Conservation (phyloP, 2,888 invertebrate species). For the Trachelus troglodyta region DNA sequence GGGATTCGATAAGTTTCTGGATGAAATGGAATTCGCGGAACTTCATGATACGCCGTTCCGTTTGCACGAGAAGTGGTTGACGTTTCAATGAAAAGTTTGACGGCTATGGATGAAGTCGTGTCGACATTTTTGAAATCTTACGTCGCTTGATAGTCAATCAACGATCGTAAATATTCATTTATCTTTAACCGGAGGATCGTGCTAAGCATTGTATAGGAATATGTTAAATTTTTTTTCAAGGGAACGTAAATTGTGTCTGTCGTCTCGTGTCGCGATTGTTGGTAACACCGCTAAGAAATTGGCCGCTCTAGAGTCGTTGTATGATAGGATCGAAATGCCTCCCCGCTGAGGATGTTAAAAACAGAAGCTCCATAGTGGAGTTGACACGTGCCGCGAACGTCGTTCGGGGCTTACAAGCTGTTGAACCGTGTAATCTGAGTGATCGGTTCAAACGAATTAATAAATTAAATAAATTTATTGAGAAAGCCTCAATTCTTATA, state of each 20-base stretch:
- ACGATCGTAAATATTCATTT: not conserved
- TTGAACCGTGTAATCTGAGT: slow-evolving; percentile 55
- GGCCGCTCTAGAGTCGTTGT: slow-evolving; percentile 29
- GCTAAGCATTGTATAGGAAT: too few species aligned
- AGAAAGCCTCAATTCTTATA: not conserved
- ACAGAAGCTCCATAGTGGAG: slow-evolving; percentile 52
- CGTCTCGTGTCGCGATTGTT: not conserved
- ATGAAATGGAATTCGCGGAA: not conserved
- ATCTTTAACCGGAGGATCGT: too few species aligned
- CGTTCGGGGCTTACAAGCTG: slow-evolving; percentile 57
- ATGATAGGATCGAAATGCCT: slow-evolving; percentile 38
- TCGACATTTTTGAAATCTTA: not conserved
- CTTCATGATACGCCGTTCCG: not conserved
- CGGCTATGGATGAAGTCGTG: not conserved
- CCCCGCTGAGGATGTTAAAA: slow-evolving; percentile 52
- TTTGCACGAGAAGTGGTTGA: not conserved
- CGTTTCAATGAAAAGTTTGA: not conserved
- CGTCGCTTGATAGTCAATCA: not conserved
- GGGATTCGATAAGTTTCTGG: not conserved
- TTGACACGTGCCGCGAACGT: slow-evolving; percentile 52
- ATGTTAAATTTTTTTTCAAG: not conserved
- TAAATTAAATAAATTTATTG: slow-evolving; percentile 25
- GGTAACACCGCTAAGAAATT: slow-evolving; percentile 25
- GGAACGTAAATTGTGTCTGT: not conserved
- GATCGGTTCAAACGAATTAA: slow-evolving; percentile 47